Evolutionary conservation across 2,888 invertebrate species (phyloP), one percentile per base, ranked within the genome.

Genomic region (Caenorhabditis drosophilae): DNA sequence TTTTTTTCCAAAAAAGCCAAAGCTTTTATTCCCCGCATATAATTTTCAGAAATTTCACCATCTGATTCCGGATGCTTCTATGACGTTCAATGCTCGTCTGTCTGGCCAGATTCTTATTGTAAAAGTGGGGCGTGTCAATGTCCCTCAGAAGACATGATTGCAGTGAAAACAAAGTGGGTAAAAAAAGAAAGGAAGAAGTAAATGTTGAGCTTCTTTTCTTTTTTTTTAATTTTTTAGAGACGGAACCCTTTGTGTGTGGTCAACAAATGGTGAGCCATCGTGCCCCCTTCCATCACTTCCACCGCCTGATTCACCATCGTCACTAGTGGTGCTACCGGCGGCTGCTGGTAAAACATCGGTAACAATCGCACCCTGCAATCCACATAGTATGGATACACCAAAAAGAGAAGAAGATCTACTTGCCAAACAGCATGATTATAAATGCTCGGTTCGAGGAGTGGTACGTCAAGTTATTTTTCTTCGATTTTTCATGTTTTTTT

Each of bases 21-120:
- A 20, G 6, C n/a, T 7, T n/a, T 12, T 11, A 38, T n/a, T 7
- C 18, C 6, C 18, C 16, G 6, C 6, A 26, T 23, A 36, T 49
- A 50, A 4, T 22, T 61, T 76, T 40, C 58, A 72, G 70, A 74
- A 55, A 73, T 74, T 44, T 74, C 74, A 34, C 74, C 74, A 1
- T 60, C 61, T 0, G 76, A 76, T 40, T 70, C 72, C 9, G 73
- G 74, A 15, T 76, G 73, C 45, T 69, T 70, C 66, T 76, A 73
- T 50, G 76, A 74, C 38, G 64, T 68, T 12, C 76, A 76, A 38
- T 76, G 76, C 35, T 47, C 67, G 1, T 58, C 76, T n/a, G 76
- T 76, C 12, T 76, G 76, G 76, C 76, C 76, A 0, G 70, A 72
- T 38, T 62, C 76, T 4, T 73, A 70, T 56, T 76, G 76, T 47